Evolutionary conservation across 2,888 invertebrate genomes (phyloP).

Genomic region (Agriotes lineatus): DNA sequence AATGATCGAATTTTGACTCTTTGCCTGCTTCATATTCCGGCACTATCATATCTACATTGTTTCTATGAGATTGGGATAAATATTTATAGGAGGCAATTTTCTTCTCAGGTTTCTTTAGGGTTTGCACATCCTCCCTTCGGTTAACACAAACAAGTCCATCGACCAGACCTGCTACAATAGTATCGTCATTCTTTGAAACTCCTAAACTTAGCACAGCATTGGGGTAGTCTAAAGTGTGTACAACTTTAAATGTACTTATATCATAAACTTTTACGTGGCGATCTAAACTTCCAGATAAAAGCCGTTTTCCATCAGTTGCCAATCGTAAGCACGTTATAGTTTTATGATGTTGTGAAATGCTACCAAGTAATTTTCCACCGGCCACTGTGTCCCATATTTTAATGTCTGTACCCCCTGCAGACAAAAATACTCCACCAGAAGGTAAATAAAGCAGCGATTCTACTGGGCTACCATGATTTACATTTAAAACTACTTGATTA

Average conservation of each 20-base stretch:
- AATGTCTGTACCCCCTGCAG: slow-evolving; percentile 92
- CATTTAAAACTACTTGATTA: slow-evolving; percentile 75
- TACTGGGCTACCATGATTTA: slow-evolving; percentile 91
- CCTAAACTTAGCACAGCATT: slow-evolving; percentile 91
- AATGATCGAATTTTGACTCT: slow-evolving; percentile 75
- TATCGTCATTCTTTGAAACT: slow-evolving; percentile 80
- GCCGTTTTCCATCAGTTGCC: slow-evolving; percentile 83
- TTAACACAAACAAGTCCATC: slow-evolving; percentile 92
- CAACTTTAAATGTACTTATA: slow-evolving; percentile 84
- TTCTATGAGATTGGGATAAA: slow-evolving; percentile 57
- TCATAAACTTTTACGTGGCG: slow-evolving; percentile 95
- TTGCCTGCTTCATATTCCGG: slow-evolving; percentile 62
- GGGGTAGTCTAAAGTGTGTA: slow-evolving; percentile 91
- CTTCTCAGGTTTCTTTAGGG: slow-evolving; percentile 62
- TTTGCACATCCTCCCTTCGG: slow-evolving; percentile 75
- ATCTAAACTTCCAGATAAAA: slow-evolving; percentile 92
- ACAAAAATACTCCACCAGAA: slow-evolving; percentile 89
- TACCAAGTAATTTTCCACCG: slow-evolving; percentile 87
- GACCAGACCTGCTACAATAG: slow-evolving; percentile 91
- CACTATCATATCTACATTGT: slow-evolving; percentile 69
- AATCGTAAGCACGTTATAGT: slow-evolving; percentile 90
- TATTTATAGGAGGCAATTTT: slow-evolving; percentile 71
- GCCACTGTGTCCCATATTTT: slow-evolving; percentile 94
- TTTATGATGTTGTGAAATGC: slow-evolving; percentile 94
- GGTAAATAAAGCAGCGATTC: slow-evolving; percentile 91